A percentile compares a stretch with the other conserved stretches of the same genome.
Evolutionary conservation across 2,888 invertebrate genomes (phyloP).

Genomic region (Hipparchia semele): DNA sequence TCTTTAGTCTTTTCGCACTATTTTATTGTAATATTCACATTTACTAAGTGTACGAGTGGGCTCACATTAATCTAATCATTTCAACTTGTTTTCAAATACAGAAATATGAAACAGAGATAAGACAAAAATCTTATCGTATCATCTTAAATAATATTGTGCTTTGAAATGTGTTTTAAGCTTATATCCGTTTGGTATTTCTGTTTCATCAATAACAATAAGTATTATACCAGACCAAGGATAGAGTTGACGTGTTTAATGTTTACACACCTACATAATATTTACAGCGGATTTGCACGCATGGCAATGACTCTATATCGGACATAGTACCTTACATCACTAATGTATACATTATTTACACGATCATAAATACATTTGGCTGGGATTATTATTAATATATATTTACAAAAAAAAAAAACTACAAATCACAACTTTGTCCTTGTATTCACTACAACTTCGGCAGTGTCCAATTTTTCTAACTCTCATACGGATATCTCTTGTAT

Average conservation of each 20-base stretch:
- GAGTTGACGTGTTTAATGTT: slow-evolving; percentile 47
- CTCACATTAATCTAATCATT: slow-evolving; percentile 59
- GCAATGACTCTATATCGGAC: slow-evolving; percentile 31
- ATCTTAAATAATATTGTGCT: slow-evolving; percentile 12
- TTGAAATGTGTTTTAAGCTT: slow-evolving; percentile 15
- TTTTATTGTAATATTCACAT: slow-evolving; percentile 79
- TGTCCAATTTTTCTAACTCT: slow-evolving; percentile 70
- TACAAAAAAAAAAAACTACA: slow-evolving; percentile 43
- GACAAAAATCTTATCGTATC: slow-evolving; percentile 15
- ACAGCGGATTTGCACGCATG: slow-evolving; percentile 50
- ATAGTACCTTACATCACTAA: slow-evolving; percentile 34
- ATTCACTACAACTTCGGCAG: slow-evolving; percentile 72
- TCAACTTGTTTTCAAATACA: slow-evolving; percentile 18
- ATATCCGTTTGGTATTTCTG: slow-evolving; percentile 26
- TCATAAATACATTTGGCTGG: slow-evolving; percentile 43
- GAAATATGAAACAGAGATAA: slow-evolving; percentile 35
- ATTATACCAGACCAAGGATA: slow-evolving; percentile 3
- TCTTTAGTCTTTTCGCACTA: slow-evolving; percentile 68
- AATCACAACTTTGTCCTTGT: slow-evolving; percentile 76
- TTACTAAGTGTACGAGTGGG: slow-evolving; percentile 58
- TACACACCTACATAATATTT: slow-evolving; percentile 51
- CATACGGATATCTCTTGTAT: slow-evolving; percentile 96
- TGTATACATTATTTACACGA: slow-evolving; percentile 46
- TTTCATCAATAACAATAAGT: slow-evolving; percentile 18
- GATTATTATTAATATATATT: slow-evolving; percentile 31